These are phyloP conservation scores for Pangasianodon gigas DNA, from an alignment of 2,113 vertebrate species.

Conservation along the genomic window DNA sequence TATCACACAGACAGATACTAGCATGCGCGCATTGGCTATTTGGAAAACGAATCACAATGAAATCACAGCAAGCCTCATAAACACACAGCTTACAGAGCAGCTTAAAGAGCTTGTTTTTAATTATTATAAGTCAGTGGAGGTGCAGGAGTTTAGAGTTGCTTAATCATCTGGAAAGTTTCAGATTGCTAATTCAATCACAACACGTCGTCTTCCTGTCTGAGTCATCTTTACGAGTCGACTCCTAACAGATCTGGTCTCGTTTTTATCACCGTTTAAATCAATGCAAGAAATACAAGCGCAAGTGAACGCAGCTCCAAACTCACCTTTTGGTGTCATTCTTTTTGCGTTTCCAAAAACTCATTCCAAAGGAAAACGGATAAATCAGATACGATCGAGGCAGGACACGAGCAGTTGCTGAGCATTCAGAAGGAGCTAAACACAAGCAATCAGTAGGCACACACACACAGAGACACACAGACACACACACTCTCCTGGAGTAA, in stretches of 20 bases:
- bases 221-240: neutral
- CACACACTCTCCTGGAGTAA: neutral
- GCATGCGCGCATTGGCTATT: neutral
- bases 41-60: neutral
- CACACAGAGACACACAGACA: neutral
- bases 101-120: neutral
- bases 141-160: neutral
- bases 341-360: conserved; percentile 76
- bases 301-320: conserved; percentile 50
- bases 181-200: neutral
- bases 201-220: neutral
- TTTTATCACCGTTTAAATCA: neutral
- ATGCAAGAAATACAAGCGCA: neutral
- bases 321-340: conserved; percentile 67
- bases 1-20: neutral
- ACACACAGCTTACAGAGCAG: neutral
- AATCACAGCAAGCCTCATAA: neutral
- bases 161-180: neutral
- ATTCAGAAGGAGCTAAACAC: conserved; percentile 11
- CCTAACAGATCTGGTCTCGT: neutral
- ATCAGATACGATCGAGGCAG: conserved; percentile 12
- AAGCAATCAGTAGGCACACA: neutral
- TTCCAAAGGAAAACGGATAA: conserved; percentile 56
- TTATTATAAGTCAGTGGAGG: neutral
- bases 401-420: conserved; percentile 43